A percentile compares a stretch with the other conserved stretches of the same genome.
Conservation (phyloP, 2,888 invertebrate genomes). For the Xestia c-nigrum region DNA sequence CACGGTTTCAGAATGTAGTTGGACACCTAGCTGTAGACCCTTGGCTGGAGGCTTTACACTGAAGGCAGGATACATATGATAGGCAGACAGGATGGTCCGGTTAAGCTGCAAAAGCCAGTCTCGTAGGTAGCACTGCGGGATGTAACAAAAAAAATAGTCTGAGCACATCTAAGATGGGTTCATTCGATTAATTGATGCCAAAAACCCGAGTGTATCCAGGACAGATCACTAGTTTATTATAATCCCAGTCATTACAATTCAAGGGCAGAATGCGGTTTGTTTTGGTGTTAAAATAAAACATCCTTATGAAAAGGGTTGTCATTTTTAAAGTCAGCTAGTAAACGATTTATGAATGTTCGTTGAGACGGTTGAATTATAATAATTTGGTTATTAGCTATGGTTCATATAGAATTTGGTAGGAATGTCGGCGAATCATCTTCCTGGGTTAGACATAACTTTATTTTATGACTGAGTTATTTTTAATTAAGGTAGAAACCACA, state of each 20-base stretch:
- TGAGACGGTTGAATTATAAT: conserved; percentile 41
- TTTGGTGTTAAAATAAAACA: conserved; percentile 74
- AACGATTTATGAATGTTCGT: conserved; percentile 67
- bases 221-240: conserved; percentile 51
- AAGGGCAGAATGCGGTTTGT: conserved; percentile 82
- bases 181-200: background rate
- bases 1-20: background rate
- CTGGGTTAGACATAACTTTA: conserved; percentile 14
- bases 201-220: conserved; percentile 12
- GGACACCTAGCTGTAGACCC: too few species aligned
- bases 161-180: background rate
- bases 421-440: conserved; percentile 55
- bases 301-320: conserved; percentile 79
- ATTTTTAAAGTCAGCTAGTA: conserved; percentile 70
- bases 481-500: conserved; percentile 13
- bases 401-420: conserved; percentile 54
- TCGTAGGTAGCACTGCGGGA: too few species aligned
- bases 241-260: conserved; percentile 69
- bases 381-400: conserved; percentile 60
- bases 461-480: conserved; percentile 27
- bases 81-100: too few species aligned
- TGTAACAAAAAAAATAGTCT: too few species aligned
- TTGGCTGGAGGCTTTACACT: too few species aligned
- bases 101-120: too few species aligned
- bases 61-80: too few species aligned